Evolutionary conservation across 2,797 vertebrate species (phyloP).

Genomic region (Anabas testudineus): DNA sequence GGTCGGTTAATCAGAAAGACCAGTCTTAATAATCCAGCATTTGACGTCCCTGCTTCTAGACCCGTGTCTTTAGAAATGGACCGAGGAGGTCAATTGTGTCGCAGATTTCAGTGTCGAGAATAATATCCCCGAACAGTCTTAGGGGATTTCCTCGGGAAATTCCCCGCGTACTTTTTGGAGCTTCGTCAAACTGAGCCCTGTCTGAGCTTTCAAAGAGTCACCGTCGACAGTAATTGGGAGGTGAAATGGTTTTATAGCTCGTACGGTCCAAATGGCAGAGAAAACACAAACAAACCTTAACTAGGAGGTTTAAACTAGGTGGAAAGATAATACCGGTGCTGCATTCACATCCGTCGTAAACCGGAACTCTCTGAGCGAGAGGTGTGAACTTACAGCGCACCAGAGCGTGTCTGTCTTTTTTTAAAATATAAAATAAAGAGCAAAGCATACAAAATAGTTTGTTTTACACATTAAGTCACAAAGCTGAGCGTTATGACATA

Average conservation of each 20-base stretch:
- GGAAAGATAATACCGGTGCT: constrained; percentile 8
- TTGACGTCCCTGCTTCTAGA: constrained; percentile 38
- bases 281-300: not conserved
- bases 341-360: constrained; percentile 44
- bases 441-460: not conserved
- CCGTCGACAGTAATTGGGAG: constrained; percentile 29
- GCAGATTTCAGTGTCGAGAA: constrained; percentile 49
- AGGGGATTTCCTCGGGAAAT: constrained; percentile 84
- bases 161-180: constrained; percentile 81
- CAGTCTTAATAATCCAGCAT: constrained; percentile 61
- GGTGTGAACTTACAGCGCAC: not conserved
- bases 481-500: not conserved
- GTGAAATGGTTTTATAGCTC: constrained; percentile 19
- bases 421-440: too few species aligned
- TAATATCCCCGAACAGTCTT: constrained; percentile 63
- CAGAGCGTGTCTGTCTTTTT: not conserved
- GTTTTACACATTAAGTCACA: not conserved
- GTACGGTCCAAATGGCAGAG: constrained; percentile 8
- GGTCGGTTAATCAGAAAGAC: not conserved
- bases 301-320: too few species aligned
- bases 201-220: constrained; percentile 41
- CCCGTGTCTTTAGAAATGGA: constrained; percentile 40
- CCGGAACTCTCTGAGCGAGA: rapidly evolving
- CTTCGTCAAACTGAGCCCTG: constrained; percentile 70
- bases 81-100: constrained; percentile 41